These are phyloP conservation scores for Carassius carassius DNA, from an alignment of 2,113 vertebrate genomes.

Conservation along the genomic window DNA sequence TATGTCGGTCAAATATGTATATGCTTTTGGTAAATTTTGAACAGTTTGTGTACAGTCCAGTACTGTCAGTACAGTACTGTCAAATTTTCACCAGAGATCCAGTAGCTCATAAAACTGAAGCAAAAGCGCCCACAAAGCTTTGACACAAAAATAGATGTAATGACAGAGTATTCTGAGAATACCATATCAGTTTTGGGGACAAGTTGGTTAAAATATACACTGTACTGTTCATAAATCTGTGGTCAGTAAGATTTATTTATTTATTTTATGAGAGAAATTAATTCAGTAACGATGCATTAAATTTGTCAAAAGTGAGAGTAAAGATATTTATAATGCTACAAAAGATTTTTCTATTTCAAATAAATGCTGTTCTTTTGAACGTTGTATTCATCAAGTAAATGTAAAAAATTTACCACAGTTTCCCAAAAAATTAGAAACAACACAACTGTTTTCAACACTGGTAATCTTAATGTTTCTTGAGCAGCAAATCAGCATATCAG, in stretches of 20 bases:
- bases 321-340: not conserved
- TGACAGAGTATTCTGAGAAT: constrained; percentile 58
- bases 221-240: not conserved
- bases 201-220: not conserved
- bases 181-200: not conserved
- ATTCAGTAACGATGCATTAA: not conserved
- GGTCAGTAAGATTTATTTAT: not conserved
- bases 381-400: too few species aligned
- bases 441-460: too few species aligned
- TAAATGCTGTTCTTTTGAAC: not conserved
- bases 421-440: too few species aligned
- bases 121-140: constrained; percentile 74
- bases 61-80: too few species aligned
- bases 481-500: too few species aligned
- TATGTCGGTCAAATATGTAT: too few species aligned
- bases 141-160: too few species aligned
- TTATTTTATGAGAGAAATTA: not conserved
- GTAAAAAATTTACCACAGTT: too few species aligned
- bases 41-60: constrained; percentile 56
- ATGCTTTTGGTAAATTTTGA: too few species aligned
- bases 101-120: too few species aligned
- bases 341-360: not conserved
- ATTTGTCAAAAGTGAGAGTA: not conserved
- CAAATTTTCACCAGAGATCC: too few species aligned
- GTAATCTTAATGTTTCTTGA: too few species aligned